Conservation (phyloP, 2,113 vertebrate genomes). For the rabbit (Oryctolagus cuniculus) region mOryCun1.1 NC_091443.1:100045001-100045500, state of each 20-base stretch:
- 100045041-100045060: slow-evolving; percentile 22
- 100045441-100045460: slow-evolving; percentile 65
- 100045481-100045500: slow-evolving; percentile 58
- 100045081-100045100: slow-evolving; percentile 52
- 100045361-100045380: not conserved
- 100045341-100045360: not conserved
- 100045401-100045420: slow-evolving; percentile 41
- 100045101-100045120: slow-evolving; percentile 10
- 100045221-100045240: slow-evolving; percentile 61
- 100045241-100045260: slow-evolving; percentile 49
- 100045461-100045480: slow-evolving; percentile 53
- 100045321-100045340: slow-evolving; percentile 27
- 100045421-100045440: slow-evolving; percentile 55
- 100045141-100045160: not conserved
- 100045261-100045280: slow-evolving; percentile 66
- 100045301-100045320: slow-evolving; percentile 37
- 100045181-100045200: slow-evolving; percentile 62
- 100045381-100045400: slow-evolving; percentile 1
- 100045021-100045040: not conserved
- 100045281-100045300: slow-evolving; percentile 69
- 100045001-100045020: not conserved
- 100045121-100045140: not conserved
- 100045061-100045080: not conserved
- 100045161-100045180: not conserved
- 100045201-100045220: slow-evolving; percentile 66